A percentile compares a stretch with the other conserved stretches of the same genome.
Conservation (phyloP, 2,797 vertebrate genomes). For the Poeciliopsis infans region DNA sequence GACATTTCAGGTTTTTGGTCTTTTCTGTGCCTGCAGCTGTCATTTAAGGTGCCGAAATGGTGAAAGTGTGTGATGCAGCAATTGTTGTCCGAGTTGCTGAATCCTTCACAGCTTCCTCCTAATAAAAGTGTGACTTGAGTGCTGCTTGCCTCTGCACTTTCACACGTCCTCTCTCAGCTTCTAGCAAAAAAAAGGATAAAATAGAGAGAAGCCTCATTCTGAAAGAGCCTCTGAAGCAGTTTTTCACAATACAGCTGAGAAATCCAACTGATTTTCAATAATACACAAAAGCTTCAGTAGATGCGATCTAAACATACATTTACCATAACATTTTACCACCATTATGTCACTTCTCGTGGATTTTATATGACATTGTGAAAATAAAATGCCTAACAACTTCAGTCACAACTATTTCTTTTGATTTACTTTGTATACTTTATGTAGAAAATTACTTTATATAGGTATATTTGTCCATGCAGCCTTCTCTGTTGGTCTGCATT, state of each 20-base stretch:
- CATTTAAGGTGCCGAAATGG: conserved; percentile 24
- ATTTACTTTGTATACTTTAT: neutral
- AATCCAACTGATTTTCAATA: neutral
- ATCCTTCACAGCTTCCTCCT: neutral
- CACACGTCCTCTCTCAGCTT: neutral
- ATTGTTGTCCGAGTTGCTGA: conserved; percentile 18
- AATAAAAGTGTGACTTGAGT: neutral
- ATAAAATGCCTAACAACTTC: neutral
- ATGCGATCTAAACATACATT: neutral
- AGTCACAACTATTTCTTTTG: neutral
- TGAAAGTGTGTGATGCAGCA: neutral
- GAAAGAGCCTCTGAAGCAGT: neutral
- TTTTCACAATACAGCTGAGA: neutral
- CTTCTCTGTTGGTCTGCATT: neutral
- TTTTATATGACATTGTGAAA: neutral
- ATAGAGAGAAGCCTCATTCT: neutral
- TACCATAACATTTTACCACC: neutral
- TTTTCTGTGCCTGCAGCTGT: neutral
- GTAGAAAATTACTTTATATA: neutral
- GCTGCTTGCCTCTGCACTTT: neutral
- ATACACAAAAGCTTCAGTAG: neutral
- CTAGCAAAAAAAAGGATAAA: neutral
- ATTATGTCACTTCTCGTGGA: neutral
- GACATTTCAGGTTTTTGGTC: conserved; percentile 8
- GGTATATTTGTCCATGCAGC: neutral